Evolutionary conservation across 1,140 invertebrate genomes (phyloP), one percentile per base, ranked within the genome.

Genomic region (Thereuonema tuberculata): DNA sequence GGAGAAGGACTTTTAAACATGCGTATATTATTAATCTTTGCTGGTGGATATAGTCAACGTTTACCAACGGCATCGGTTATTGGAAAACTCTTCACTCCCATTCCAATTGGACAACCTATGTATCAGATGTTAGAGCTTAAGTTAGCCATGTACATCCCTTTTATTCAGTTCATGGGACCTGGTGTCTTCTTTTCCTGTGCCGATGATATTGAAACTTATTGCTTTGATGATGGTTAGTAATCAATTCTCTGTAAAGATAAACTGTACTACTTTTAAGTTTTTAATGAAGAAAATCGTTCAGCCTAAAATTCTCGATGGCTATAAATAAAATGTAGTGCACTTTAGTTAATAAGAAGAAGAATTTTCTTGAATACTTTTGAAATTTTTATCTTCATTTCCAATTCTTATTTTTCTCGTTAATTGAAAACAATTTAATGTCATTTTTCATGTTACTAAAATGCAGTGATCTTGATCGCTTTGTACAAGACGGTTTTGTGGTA

Each of bases 11-110:
- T 77, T 48, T 70, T 61, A 61, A 27, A 64, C 0, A 66, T 65
- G 58, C 67, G 68, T 59, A 67, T 75, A 1, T 61, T 77, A 2
- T 59, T 78, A n/a, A 73, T 77, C 24, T 74, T 75, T 65, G 73
- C 76, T 31, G 76, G 76, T 46, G 76, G 76, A 2, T 70, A 70
- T 61, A 77, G 76, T 63, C 73, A 77, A 64, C 63, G 76, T 53
- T 67, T 78, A 60, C 76, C 76, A 21, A 74, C 70, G 62, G 64
- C 72, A 21, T 72, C 69, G 53, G 66, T 75, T 20, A 63, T 76
- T 0, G 76, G 76, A 2, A 78, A 78, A 65, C 65, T 77, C 14
- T 77, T 77, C 58, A 67, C 70, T 15, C 66, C 71, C 23, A 59
- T 77, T 1, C 76, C 76, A 12, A 52, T 70, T 55, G 62, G 62